Evolutionary conservation across 2,113 vertebrate species (phyloP).

Genomic region (Columbina picui): DNA sequence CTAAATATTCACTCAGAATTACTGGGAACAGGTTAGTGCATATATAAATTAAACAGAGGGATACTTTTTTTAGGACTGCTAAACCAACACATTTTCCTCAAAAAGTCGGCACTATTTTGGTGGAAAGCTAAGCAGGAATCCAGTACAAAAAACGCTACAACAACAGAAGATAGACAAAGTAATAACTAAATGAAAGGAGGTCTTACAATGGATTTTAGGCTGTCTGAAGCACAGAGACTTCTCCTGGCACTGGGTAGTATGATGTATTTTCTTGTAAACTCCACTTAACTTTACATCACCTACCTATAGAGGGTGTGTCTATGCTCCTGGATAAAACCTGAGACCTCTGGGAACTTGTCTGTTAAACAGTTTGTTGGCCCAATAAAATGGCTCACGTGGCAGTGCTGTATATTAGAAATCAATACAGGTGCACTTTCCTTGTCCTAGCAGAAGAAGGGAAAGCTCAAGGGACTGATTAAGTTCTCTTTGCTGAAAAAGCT

Average conservation of each 20-base stretch:
- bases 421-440: constrained; percentile 26
- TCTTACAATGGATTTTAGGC: not conserved
- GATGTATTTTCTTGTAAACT: not conserved
- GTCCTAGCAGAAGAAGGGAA: constrained; percentile 21
- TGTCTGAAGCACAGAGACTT: not conserved
- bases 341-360: constrained; percentile 27
- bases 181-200: fast-evolving
- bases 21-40: not conserved
- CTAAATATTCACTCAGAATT: not conserved
- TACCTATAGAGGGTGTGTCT: not conserved
- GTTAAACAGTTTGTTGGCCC: constrained; percentile 44
- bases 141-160: not conserved
- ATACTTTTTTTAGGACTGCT: not conserved
- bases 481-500: constrained; percentile 26
- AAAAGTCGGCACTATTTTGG: fast-evolving
- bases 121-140: not conserved
- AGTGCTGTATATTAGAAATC: constrained; percentile 28
- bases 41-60: not conserved
- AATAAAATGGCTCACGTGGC: constrained; percentile 21
- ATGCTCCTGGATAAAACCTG: not conserved
- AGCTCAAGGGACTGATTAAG: constrained; percentile 52
- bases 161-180: not conserved
- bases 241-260: not conserved
- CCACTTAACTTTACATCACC: not conserved
- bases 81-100: not conserved